A percentile compares a stretch with the other conserved stretches of the same genome.
phyloP scores from a whole-genome alignment of 2,113 vertebrate species.

The Pygoscelis adeliae region DNA sequence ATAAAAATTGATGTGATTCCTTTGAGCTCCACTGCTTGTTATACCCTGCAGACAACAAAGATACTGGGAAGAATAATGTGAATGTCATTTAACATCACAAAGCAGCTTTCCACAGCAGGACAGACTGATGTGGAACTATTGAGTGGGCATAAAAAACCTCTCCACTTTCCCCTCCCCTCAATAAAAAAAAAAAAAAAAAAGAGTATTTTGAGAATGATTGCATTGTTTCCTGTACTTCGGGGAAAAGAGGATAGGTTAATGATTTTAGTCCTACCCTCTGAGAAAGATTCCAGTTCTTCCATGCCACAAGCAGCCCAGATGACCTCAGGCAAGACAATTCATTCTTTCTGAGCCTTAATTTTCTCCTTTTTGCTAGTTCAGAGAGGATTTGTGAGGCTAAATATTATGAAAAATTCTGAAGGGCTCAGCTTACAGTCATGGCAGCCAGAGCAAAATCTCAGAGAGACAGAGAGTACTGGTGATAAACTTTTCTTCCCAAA shows the following conservation, averaged over 20 bases:
- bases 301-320: not conserved
- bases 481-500: not conserved
- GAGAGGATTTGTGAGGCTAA: conserved; percentile 28
- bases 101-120: conserved; percentile 10
- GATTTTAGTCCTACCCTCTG: not conserved
- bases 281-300: not conserved
- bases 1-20: not conserved
- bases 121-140: not conserved
- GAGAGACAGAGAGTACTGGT: not conserved
- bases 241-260: not conserved
- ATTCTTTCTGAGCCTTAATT: not conserved
- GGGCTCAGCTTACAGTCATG: not conserved
- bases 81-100: conserved; percentile 44
- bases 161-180: not conserved
- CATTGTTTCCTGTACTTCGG: not conserved
- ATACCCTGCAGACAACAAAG: conserved; percentile 15
- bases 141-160: not conserved
- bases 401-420: not conserved
- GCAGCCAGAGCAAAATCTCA: not conserved
- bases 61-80: conserved; percentile 3
- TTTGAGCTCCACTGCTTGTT: conserved; percentile 15
- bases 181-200: not conserved
- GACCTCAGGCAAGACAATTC: conserved; percentile 4
- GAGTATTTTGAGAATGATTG: not conserved
- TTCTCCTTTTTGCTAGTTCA: not conserved